Percentiles rank a stretch among this genome's conserved stretches.
Conservation (phyloP, 2,113 vertebrate species). For the Choloepus hoffmanni region DNA sequence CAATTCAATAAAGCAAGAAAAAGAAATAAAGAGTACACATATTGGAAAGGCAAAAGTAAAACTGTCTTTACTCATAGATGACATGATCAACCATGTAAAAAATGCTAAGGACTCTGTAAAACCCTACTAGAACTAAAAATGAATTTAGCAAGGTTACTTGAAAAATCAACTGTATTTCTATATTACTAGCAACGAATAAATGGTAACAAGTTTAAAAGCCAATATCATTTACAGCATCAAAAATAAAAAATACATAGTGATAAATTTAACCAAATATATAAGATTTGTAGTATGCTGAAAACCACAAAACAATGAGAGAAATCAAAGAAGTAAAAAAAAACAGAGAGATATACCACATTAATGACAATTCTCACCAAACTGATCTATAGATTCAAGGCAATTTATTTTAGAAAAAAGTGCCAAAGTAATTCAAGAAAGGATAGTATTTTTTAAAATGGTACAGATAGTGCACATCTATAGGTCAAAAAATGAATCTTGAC, state of each 20-base stretch:
- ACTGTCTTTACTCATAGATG: not conserved
- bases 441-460: not conserved
- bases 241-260: not conserved
- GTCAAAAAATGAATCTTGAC: not conserved
- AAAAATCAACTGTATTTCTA: not conserved
- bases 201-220: not conserved
- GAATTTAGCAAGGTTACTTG: not conserved
- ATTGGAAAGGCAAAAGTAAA: not conserved
- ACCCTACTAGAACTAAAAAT: not conserved
- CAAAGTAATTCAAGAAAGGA: not conserved
- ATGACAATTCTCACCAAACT: not conserved
- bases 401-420: not conserved
- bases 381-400: not conserved
- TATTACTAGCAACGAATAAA: not conserved
- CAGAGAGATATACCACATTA: not conserved
- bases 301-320: not conserved
- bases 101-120: not conserved
- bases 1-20: not conserved
- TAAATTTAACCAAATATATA: not conserved
- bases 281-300: not conserved
- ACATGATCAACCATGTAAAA: not conserved
- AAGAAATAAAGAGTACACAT: not conserved
- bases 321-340: slow-evolving; percentile 7
- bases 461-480: not conserved
- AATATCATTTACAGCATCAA: not conserved